Percentiles rank a stretch among this genome's conserved stretches.
Conservation (phyloP, 1,140 invertebrate genomes). For the Drosophila murphyi region DNA sequence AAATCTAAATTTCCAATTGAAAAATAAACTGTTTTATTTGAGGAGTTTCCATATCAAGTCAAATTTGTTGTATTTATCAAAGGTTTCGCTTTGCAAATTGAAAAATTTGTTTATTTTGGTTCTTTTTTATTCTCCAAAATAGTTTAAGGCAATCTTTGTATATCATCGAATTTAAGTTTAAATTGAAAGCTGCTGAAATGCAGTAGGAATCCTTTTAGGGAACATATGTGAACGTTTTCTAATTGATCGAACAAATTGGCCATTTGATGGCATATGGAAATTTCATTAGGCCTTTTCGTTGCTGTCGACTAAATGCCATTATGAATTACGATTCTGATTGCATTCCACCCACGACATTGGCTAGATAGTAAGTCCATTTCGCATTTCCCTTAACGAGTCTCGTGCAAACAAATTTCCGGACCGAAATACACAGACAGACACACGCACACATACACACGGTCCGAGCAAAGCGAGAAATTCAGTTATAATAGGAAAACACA, state of each 20-base stretch:
- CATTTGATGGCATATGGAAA: constrained; percentile 60
- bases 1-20: too few relatives aligned
- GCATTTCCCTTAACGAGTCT: constrained; percentile 76
- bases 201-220: background rate
- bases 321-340: constrained; percentile 55
- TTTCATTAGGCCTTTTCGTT: constrained; percentile 68
- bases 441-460: constrained; percentile 25
- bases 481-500: constrained; percentile 47
- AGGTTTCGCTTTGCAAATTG: too few relatives aligned
- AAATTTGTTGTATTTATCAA: too few relatives aligned
- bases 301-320: constrained; percentile 39
- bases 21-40: too few relatives aligned
- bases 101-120: background rate
- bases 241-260: constrained; percentile 31
- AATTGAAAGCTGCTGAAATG: too few relatives aligned
- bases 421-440: constrained; percentile 32
- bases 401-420: constrained; percentile 78
- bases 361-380: constrained; percentile 53
- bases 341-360: constrained; percentile 26
- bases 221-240: constrained; percentile 11
- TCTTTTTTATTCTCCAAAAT: too few relatives aligned
- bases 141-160: too few relatives aligned
- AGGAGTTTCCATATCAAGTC: too few relatives aligned
- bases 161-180: too few relatives aligned
- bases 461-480: constrained; percentile 40